These are phyloP conservation scores for Leptinotarsa texana DNA, from an alignment of 1,140 invertebrate species.

Conservation along the genomic window DNA sequence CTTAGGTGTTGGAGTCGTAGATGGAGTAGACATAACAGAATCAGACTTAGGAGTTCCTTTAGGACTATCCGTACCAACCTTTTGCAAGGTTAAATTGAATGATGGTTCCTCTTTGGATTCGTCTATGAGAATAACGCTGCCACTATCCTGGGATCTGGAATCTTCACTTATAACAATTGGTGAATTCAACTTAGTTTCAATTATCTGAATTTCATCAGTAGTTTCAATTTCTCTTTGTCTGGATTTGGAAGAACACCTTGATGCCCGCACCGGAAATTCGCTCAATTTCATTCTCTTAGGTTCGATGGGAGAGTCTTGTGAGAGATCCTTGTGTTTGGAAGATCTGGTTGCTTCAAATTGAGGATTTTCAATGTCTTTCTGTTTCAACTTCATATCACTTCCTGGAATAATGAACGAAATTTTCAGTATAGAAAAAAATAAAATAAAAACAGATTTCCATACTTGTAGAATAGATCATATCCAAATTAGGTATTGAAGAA, in stretches of 20 bases:
- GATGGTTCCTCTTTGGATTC: slow-evolving; percentile 29
- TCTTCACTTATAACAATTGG: slow-evolving; percentile 42
- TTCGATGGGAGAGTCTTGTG: slow-evolving; percentile 20
- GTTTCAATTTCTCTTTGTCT: slow-evolving; percentile 31
- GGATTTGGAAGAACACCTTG: slow-evolving; percentile 11
- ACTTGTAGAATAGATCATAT: too few species aligned
- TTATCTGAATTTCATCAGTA: slow-evolving; percentile 36
- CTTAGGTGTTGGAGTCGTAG: slow-evolving; percentile 35
- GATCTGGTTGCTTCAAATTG: background rate
- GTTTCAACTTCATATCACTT: background rate
- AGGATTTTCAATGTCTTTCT: background rate
- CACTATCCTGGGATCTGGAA: slow-evolving; percentile 40
- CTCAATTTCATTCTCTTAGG: slow-evolving; percentile 11
- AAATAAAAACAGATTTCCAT: too few species aligned
- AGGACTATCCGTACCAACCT: background rate
- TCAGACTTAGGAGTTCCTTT: slow-evolving; percentile 1
- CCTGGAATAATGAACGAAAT: background rate
- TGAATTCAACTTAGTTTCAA: slow-evolving; percentile 34
- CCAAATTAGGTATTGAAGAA: too few species aligned
- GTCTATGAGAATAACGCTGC: slow-evolving; percentile 33
- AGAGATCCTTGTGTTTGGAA: slow-evolving; percentile 15
- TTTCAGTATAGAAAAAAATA: too few species aligned
- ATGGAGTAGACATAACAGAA: background rate
- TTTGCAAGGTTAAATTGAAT: background rate
- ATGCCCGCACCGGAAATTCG: background rate